Evolutionary conservation across 1,140 invertebrate genomes (phyloP), one percentile per base, ranked within the genome.

Genomic region (Aphelenchoides besseyi): DNA sequence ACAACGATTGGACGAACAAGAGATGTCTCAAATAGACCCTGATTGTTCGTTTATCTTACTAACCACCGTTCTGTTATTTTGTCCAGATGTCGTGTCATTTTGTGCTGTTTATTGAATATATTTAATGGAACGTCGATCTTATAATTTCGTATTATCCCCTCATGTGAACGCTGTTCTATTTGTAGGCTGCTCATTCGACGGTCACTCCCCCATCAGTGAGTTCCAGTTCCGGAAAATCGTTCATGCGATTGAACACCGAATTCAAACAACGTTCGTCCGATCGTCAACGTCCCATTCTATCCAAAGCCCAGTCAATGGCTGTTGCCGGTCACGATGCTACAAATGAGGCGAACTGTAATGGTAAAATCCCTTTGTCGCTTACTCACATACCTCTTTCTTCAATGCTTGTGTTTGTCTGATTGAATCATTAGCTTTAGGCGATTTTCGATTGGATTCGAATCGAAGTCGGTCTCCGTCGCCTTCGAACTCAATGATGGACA

Each of bases 291-390:
- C 79, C 79, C 1, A 37, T 73, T 23, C 70, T 81, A 12, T 74
- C 80, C 61, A 81, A 83, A 36, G 75, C 79, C 5, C 79, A 81
- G 61, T 81, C 79, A 1, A 72, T 81, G 3, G 74, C 74, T 2
- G 66, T 57, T 1, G 30, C 63, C 3, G 26, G 28, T 37, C 63
- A 66, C 63, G 63, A 66, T 18, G 12, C 32, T 9, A 12, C 36
- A 12, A 8, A 8, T 5, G 63, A 66, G 16, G 63, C 63, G 63
- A 33, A 33, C 36, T 66, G 63, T 53, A 66, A 66, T 33, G 63
- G 63, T 66, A 53, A 66, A 29, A 33, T 66, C 63, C 16, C 63
- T 53, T 37, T 29, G 23, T 16, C 12, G 16, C 63, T 66, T n/a
- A 16, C 29, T 33, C 63, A 12, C 29, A 16, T 28, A n/a, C n/a